Conservation (phyloP, 2,797 vertebrate species). For the Botia almorhae region DNA sequence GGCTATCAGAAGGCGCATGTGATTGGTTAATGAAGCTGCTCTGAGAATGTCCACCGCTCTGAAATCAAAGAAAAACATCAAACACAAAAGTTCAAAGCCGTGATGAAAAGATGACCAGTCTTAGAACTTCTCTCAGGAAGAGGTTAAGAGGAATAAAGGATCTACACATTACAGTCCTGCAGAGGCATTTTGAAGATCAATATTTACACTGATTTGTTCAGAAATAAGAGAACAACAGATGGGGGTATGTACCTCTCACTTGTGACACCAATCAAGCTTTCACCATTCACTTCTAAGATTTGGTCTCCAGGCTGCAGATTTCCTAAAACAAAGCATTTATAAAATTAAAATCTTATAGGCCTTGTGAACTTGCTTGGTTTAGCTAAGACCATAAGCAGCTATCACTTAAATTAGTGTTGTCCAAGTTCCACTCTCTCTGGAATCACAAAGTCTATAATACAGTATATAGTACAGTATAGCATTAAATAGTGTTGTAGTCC, state of each 20-base stretch:
- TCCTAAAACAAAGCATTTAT: constrained; percentile 69
- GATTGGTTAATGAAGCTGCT: constrained; percentile 85
- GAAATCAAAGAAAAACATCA: constrained; percentile 36
- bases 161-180: background rate
- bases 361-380: background rate
- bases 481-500: too few relatives aligned
- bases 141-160: background rate
- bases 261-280: constrained; percentile 86
- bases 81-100: background rate
- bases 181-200: background rate
- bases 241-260: constrained; percentile 82
- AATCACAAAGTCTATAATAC: too few relatives aligned
- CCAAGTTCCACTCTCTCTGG: too few relatives aligned
- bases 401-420: too few relatives aligned
- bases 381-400: too few relatives aligned
- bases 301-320: constrained; percentile 89
- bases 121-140: background rate
- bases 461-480: too few relatives aligned
- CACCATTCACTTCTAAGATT: constrained; percentile 92
- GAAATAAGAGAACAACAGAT: background rate
- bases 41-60: constrained; percentile 90
- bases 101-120: background rate
- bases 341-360: constrained; percentile 6
- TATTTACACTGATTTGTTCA: background rate
- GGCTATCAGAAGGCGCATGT: constrained; percentile 90